phyloP scores from a whole-genome alignment of 2,113 vertebrate genomes.

The Serinus canaria region DNA sequence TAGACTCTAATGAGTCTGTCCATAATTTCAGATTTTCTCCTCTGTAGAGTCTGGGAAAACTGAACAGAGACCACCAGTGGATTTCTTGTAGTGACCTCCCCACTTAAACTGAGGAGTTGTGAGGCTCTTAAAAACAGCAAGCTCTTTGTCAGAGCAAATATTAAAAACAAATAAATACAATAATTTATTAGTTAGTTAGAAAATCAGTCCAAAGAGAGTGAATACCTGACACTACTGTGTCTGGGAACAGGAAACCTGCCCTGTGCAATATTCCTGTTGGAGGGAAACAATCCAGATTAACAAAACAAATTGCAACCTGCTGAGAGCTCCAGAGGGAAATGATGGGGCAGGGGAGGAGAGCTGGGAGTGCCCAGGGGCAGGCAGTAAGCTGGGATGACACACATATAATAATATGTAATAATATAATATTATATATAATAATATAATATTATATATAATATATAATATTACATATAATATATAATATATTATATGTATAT shows the following conservation, averaged over 20 bases:
- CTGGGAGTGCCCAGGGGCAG: not conserved
- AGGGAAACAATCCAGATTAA: not conserved
- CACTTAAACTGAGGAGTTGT: not conserved
- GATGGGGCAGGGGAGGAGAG: too few relatives aligned
- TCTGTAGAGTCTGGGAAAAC: not conserved
- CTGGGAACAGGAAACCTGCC: not conserved
- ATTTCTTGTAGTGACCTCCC: not conserved
- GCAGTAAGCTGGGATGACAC: not conserved
- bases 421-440: too few relatives aligned
- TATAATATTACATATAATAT: too few relatives aligned
- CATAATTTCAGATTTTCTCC: not conserved
- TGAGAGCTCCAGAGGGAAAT: not conserved
- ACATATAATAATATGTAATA: too few relatives aligned
- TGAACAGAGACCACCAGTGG: not conserved
- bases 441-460: too few relatives aligned
- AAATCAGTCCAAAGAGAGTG: not conserved
- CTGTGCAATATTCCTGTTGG: rapidly evolving
- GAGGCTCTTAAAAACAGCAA: not conserved
- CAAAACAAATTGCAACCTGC: rapidly evolving
- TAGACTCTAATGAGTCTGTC: not conserved
- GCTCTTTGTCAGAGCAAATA: not conserved
- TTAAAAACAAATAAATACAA: too few relatives aligned
- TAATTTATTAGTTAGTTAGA: too few relatives aligned
- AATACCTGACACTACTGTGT: not conserved
- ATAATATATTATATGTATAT: too few relatives aligned